phyloP scores from a whole-genome alignment of 2,113 vertebrate species.

The Anguilla rostrata region DNA sequence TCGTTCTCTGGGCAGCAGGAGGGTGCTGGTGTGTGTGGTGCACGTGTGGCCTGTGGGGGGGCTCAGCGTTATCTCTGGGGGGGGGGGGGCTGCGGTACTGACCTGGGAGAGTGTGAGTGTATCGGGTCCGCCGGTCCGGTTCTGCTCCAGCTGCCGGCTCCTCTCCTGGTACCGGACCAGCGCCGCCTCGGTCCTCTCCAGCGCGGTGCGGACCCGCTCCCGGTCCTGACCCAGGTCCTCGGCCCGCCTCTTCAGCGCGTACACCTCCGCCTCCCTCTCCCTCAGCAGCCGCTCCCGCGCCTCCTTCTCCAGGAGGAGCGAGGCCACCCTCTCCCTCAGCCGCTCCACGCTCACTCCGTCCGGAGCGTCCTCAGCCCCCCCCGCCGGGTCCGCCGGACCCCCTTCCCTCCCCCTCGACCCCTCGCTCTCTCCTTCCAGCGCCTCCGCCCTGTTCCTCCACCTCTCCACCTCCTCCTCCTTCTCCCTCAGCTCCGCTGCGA shows the following conservation, averaged over 20 bases:
- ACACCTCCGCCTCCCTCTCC: conserved; percentile 49
- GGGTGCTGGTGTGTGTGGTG: too few relatives aligned
- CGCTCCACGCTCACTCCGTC: neutral
- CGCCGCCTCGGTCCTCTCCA: conserved; percentile 56
- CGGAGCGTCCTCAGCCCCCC: neutral
- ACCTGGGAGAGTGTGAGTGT: conserved; percentile 24
- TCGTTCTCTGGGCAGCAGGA: too few relatives aligned
- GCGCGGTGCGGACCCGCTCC: conserved; percentile 44
- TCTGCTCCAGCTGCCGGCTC: conserved; percentile 39
- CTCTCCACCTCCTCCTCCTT: neutral
- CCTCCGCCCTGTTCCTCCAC: conserved; percentile 10
- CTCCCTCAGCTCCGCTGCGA: conserved; percentile 8
- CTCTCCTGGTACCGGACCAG: conserved; percentile 50
- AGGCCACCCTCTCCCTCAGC: conserved; percentile 15
- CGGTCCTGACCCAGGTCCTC: conserved; percentile 55
- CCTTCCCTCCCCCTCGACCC: neutral
- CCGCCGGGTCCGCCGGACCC: too few relatives aligned
- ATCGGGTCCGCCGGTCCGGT: conserved; percentile 18
- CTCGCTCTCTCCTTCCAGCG: neutral
- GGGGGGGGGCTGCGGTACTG: neutral
- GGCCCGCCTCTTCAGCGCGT: conserved; percentile 43
- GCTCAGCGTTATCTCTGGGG: too few relatives aligned
- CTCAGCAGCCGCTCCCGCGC: conserved; percentile 39
- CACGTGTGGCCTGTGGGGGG: too few relatives aligned
- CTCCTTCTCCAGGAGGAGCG: conserved; percentile 39